Conservation (phyloP, 1,140 invertebrate genomes). For the Achroia grisella region DNA sequence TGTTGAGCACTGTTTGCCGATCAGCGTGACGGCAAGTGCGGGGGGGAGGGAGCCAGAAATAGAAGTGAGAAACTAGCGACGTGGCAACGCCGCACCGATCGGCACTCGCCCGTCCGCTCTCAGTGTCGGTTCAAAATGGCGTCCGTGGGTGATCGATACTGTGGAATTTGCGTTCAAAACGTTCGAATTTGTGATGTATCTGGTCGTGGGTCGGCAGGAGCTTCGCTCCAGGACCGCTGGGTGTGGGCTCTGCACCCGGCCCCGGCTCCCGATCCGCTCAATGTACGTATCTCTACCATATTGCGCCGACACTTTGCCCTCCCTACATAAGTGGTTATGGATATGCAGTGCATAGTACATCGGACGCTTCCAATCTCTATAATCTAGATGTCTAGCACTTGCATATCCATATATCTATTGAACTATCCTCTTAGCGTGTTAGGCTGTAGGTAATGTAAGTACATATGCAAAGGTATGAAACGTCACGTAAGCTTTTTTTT, state of each 20-base stretch:
- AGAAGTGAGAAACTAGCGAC: slow-evolving; percentile 60
- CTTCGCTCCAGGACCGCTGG: slow-evolving; percentile 47
- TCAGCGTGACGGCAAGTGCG: slow-evolving; percentile 32
- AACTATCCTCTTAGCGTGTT: slow-evolving; percentile 16
- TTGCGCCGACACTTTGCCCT: slow-evolving; percentile 54
- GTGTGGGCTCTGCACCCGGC: slow-evolving; percentile 35
- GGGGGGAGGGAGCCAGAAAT: slow-evolving; percentile 55
- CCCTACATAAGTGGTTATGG: slow-evolving; percentile 43
- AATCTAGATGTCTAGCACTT: slow-evolving; percentile 30
- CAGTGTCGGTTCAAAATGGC: slow-evolving; percentile 72
- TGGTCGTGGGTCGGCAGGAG: slow-evolving; percentile 56
- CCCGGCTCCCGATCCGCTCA: slow-evolving; percentile 45
- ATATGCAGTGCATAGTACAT: slow-evolving; percentile 31
- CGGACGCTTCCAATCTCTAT: slow-evolving; percentile 26
- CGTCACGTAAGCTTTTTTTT: slow-evolving; percentile 12
- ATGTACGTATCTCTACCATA: slow-evolving; percentile 67
- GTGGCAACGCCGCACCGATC: slow-evolving; percentile 62
- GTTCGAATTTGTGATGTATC: slow-evolving; percentile 60
- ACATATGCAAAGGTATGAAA: slow-evolving; percentile 12
- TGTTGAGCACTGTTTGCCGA: slow-evolving; percentile 48
- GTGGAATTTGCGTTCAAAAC: slow-evolving; percentile 63
- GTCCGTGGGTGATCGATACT: slow-evolving; percentile 70
- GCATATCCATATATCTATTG: slow-evolving; percentile 41
- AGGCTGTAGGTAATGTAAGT: slow-evolving; percentile 6
- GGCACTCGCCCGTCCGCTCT: slow-evolving; percentile 35